A percentile compares a stretch with the other conserved stretches of the same genome.
phyloP scores from a whole-genome alignment of 2,888 invertebrate species.

The Drosophila falleni region DNA sequence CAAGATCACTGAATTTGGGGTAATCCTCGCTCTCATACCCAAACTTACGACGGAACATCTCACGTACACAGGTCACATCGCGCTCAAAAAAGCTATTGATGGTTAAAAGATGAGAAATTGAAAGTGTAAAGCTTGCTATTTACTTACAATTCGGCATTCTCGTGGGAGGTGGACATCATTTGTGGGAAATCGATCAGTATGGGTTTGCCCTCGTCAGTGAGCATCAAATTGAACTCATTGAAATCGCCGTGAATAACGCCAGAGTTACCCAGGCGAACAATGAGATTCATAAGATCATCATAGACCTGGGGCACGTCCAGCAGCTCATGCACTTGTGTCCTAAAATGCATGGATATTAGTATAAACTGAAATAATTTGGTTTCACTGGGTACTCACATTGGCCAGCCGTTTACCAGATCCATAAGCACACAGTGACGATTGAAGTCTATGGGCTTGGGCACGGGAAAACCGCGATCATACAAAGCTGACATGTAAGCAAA shows the following conservation, averaged over 20 bases:
- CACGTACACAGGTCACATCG: conserved; percentile 96
- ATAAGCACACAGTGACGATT: conserved; percentile 98
- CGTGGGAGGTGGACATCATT: conserved; percentile 98
- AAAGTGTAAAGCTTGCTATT: not conserved
- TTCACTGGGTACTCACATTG: conserved; percentile 88
- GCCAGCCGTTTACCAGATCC: conserved; percentile 94
- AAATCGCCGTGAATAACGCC: conserved; percentile 99
- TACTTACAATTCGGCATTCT: conserved; percentile 93
- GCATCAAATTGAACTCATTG: conserved; percentile 99
- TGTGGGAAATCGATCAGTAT: conserved; percentile 99
- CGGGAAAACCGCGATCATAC: conserved; percentile 95
- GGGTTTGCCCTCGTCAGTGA: conserved; percentile 91
- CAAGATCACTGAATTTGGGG: conserved; percentile 91
- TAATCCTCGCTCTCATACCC: conserved; percentile 93
- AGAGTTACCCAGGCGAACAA: conserved; percentile 95
- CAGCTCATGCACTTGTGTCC: conserved; percentile 89
- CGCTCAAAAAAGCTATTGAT: conserved; percentile 93
- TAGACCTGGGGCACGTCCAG: conserved; percentile 92
- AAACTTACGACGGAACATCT: conserved; percentile 96
- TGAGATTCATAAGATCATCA: conserved; percentile 96
- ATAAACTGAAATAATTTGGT: too few species aligned
- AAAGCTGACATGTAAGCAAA: conserved; percentile 99
- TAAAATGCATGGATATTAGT: conserved; percentile 61
- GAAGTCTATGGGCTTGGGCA: conserved; percentile 97
- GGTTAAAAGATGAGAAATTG: not conserved